Percentiles rank a stretch among this genome's conserved stretches.
Evolutionary conservation across 2,797 vertebrate genomes (phyloP).

Genomic region (Chlorospingus semifuscus): DNA sequence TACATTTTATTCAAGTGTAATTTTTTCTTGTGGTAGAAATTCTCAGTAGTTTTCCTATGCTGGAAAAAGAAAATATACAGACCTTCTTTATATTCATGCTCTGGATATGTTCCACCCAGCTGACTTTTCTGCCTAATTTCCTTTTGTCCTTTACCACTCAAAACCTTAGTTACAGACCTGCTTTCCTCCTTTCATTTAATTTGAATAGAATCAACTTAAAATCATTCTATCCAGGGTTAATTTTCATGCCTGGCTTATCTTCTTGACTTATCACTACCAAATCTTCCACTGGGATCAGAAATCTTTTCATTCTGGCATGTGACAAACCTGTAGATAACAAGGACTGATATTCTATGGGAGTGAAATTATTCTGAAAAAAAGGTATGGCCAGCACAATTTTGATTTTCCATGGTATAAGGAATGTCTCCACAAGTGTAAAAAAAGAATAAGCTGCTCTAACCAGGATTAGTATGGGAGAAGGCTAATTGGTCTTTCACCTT

Average conservation of each 20-base stretch:
- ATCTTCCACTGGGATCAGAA: neutral
- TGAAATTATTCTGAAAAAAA: neutral
- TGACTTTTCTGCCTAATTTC: constrained; percentile 15
- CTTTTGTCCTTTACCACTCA: neutral
- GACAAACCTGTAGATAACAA: neutral
- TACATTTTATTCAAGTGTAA: neutral
- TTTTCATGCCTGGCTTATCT: neutral
- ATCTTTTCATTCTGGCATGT: neutral
- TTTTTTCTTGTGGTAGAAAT: neutral
- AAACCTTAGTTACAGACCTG: neutral
- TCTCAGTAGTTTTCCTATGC: neutral
- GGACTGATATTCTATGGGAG: neutral
- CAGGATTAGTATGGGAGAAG: constrained; percentile 60
- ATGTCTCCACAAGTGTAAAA: neutral
- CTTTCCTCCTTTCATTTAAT: neutral
- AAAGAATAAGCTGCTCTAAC: constrained; percentile 42
- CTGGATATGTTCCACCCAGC: neutral
- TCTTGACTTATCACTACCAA: neutral
- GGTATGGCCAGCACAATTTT: neutral
- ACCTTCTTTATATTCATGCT: neutral
- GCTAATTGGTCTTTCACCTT: constrained; percentile 75
- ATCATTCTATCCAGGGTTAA: neutral
- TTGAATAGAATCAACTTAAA: neutral
- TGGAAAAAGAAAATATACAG: neutral
- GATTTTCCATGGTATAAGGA: neutral